Evolutionary conservation across 1,140 invertebrate genomes (phyloP), one percentile per base, ranked within the genome.

Genomic region (Choristoneura fumiferana): DNA sequence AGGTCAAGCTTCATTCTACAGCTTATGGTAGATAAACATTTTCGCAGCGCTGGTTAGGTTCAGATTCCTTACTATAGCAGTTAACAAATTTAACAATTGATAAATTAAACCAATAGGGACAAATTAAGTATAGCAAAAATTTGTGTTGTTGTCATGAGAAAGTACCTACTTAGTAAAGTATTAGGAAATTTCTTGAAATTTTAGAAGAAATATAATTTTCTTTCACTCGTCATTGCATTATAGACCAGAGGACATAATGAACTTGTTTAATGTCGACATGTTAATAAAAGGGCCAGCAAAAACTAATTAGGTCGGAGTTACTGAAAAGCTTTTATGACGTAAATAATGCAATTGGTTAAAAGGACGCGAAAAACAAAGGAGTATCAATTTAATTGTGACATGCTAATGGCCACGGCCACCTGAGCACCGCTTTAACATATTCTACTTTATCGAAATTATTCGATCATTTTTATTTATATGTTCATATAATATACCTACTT

Each of bases 371-470:
- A 81, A 81, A 81, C 71, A 74, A 76, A 81, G 54, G 60, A 58
- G 63, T 72, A 78, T 81, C 73, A 74, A 80, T 81, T 80, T 76
- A 67, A 81, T 70, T 76, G 60, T 73, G 73, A 74, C 75, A 74
- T 53, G 73, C 72, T 76, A 79, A 81, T 78, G 70, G 73, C 45
- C 38, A 17, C 34, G 67, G 56, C 69, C 71, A 78, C 66, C 71
- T 62, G 64, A 62, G 65, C 60, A 39, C 37, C 55, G 38, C 58
- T 57, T 58, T 56, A 65, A 63, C 59, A 68, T 35, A 58, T 58
- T 39, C 60, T 29, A 15, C 49, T 43, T 56, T 57, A 60, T 54
- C 54, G 36, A 56, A 29, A 53, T 61, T 52, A 55, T 49, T 43
- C 10, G 4, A 17, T 15, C 0, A 22, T 18, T 45, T 37, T 10